Percentiles rank a stretch among this genome's conserved stretches.
These are phyloP conservation scores for Rugalucina vietnamica DNA, from an alignment of 2,888 invertebrate genomes.

Conservation along the genomic window DNA sequence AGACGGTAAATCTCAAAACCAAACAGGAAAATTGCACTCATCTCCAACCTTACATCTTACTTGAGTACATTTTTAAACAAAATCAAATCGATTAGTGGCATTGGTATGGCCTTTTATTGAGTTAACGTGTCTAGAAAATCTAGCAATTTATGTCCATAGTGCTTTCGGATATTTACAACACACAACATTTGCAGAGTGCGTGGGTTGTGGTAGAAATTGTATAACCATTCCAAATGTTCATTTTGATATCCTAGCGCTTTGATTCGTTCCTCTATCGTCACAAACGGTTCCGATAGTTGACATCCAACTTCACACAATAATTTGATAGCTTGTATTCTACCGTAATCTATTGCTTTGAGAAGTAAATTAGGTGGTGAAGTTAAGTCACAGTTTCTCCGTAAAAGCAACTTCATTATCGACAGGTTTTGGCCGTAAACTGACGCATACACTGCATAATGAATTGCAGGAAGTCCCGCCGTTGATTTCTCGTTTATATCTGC, in stretches of 20 bases:
- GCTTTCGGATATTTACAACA: neutral
- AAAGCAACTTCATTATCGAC: neutral
- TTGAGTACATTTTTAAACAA: neutral
- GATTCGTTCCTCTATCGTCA: neutral
- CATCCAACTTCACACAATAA: neutral
- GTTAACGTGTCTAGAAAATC: neutral
- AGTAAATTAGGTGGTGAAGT: neutral
- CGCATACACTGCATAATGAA: neutral
- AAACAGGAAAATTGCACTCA: too few relatives aligned
- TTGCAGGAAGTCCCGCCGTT: neutral
- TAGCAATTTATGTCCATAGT: neutral
- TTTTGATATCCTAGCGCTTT: neutral
- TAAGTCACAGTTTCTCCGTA: neutral
- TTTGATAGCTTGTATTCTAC: neutral
- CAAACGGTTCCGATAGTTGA: neutral
- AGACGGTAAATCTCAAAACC: too few relatives aligned
- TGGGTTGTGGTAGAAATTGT: neutral
- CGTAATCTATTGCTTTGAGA: neutral
- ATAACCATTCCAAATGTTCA: neutral
- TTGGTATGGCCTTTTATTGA: neutral
- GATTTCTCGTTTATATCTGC: neutral
- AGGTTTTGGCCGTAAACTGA: too few relatives aligned
- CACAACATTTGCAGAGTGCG: neutral
- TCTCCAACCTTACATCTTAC: too few relatives aligned
- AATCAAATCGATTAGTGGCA: neutral